These are phyloP conservation scores for Pristiophorus japonicus DNA, from an alignment of 2,113 vertebrate species.

Conservation along the genomic window DNA sequence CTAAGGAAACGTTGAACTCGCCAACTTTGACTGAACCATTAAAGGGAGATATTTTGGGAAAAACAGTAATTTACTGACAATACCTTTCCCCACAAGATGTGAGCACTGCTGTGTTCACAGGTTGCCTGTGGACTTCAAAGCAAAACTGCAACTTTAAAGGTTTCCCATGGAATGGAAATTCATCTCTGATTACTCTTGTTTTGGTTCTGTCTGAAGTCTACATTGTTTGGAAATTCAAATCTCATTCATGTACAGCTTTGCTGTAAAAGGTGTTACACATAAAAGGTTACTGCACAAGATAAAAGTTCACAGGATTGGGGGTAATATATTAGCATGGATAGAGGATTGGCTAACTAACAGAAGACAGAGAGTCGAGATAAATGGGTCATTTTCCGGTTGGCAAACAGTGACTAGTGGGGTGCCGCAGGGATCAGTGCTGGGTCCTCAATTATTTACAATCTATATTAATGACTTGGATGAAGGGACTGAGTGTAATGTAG, in stretches of 20 bases:
- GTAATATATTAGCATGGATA: no score
- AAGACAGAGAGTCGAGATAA: no score
- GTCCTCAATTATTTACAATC: no score
- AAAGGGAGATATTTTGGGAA: not conserved
- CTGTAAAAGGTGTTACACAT: no score
- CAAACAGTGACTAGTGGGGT: no score
- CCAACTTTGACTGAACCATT: not conserved
- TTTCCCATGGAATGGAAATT: not conserved
- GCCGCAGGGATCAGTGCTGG: no score
- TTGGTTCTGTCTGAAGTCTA: not conserved
- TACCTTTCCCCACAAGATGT: not conserved
- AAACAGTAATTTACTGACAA: not conserved
- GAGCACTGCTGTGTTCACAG: not conserved
- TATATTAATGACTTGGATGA: no score
- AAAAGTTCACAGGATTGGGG: no score
- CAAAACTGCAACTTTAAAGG: not conserved
- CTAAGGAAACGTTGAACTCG: not conserved
- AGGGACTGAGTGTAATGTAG: no score
- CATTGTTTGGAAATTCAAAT: not conserved
- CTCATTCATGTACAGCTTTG: not conserved
- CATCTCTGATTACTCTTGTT: not conserved
- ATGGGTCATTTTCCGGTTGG: no score
- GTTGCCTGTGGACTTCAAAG: not conserved
- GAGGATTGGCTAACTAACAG: no score
- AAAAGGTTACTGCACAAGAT: no score